Conservation (phyloP, 2,113 vertebrate genomes). For the Lutjanus erythropterus region DNA sequence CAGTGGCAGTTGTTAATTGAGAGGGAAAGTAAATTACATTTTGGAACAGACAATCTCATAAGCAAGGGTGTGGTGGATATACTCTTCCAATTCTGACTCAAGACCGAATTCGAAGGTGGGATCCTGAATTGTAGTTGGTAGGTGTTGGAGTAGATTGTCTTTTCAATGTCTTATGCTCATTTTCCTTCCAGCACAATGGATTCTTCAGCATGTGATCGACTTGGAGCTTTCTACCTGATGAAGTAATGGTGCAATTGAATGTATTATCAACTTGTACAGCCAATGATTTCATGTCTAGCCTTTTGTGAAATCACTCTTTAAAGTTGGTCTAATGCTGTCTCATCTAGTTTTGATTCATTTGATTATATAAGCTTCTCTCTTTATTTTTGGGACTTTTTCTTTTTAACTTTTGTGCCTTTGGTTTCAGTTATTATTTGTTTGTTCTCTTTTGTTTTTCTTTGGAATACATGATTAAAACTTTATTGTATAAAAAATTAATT, state of each 20-base stretch:
- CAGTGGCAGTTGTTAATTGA: neutral
- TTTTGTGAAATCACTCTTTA: neutral
- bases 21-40: neutral
- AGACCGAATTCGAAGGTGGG: no score
- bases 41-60: neutral
- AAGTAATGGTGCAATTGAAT: neutral
- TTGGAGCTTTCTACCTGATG: neutral
- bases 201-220: neutral
- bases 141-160: neutral
- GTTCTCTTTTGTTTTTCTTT: neutral
- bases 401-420: neutral
- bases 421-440: neutral
- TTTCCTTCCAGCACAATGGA: neutral
- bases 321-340: neutral
- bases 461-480: neutral
- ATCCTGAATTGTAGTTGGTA: neutral
- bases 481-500: neutral
- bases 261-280: neutral
- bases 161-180: neutral
- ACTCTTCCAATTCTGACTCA: neutral
- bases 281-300: neutral
- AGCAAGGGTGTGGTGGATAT: neutral
- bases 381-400: neutral
- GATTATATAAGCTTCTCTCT: neutral
- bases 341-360: neutral